Conservation (phyloP, 2,113 vertebrate genomes). For the Aldabrachelys gigantea region DNA sequence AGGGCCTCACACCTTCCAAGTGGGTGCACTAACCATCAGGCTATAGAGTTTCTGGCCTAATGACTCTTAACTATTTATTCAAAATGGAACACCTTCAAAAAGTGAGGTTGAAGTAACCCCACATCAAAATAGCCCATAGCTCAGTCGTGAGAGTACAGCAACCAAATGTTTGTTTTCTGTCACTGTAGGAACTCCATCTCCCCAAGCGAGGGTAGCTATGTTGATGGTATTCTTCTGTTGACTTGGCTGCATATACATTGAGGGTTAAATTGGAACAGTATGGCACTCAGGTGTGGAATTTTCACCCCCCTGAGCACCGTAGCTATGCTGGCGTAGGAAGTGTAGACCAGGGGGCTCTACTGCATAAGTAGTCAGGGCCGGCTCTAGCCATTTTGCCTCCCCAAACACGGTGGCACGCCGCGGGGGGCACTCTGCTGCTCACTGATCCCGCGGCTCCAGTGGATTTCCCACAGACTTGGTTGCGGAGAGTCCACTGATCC, state of each 20-base stretch:
- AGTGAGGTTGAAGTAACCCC: background rate
- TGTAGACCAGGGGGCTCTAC: no score
- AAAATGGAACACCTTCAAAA: background rate
- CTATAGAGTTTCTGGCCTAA: background rate
- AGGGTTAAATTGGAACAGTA: background rate
- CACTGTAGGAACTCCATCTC: background rate
- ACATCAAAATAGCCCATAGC: background rate
- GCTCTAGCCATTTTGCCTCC: no score
- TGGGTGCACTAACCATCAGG: background rate
- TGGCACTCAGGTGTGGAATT: background rate
- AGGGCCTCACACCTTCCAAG: no score
- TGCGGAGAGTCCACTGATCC: no score
- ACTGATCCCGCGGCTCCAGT: no score
- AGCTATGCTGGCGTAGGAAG: background rate
- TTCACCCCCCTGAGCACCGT: no score
- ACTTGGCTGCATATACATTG: background rate
- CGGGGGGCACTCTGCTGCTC: no score
- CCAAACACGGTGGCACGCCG: no score
- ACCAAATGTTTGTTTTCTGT: background rate
- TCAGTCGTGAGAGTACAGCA: background rate
- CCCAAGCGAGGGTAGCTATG: background rate
- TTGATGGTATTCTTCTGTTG: background rate
- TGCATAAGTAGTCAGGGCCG: background rate
- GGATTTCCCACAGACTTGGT: no score
- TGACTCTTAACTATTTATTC: background rate